phyloP scores from a whole-genome alignment of 2,797 vertebrate species.

The Karalla daura region DNA sequence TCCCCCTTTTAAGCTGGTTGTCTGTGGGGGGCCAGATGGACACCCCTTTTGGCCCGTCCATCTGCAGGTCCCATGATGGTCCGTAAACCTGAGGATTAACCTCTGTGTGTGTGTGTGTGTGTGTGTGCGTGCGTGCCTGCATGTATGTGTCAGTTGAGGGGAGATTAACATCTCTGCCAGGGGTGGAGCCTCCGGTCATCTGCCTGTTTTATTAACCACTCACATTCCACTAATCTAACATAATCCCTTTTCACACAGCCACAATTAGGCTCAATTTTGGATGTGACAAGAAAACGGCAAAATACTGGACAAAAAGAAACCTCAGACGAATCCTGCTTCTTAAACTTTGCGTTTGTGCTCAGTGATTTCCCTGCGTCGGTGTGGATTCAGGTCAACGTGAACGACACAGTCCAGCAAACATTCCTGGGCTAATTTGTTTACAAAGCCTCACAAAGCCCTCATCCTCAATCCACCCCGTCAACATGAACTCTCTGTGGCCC shows the following conservation, averaged over 20 bases:
- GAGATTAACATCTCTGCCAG: slow-evolving; percentile 70
- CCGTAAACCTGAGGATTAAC: slow-evolving; percentile 82
- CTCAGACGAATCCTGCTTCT: slow-evolving; percentile 2
- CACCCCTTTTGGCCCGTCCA: slow-evolving; percentile 75
- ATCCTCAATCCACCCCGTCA: slow-evolving; percentile 2
- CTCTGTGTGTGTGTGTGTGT: slow-evolving; percentile 49
- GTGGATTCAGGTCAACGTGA: slow-evolving; percentile 25
- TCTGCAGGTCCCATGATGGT: slow-evolving; percentile 81
- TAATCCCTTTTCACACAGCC: slow-evolving; percentile 79
- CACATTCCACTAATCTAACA: slow-evolving; percentile 82
- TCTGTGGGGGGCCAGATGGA: slow-evolving; percentile 82
- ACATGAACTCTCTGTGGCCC: slow-evolving; percentile 25
- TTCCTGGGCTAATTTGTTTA: slow-evolving; percentile 63
- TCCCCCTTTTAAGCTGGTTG: slow-evolving; percentile 58
- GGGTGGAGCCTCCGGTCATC: slow-evolving; percentile 72
- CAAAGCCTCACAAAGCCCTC: slow-evolving; percentile 40
- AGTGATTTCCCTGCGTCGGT: slow-evolving; percentile 4
- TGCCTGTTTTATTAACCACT: slow-evolving; percentile 84
- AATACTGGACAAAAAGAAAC: slow-evolving; percentile 11
- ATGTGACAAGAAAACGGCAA: slow-evolving; percentile 43
- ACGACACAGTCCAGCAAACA: slow-evolving; percentile 26
- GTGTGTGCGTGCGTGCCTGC: slow-evolving; percentile 29
- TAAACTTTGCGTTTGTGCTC: slow-evolving; percentile 4
- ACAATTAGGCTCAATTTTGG: slow-evolving; percentile 78
- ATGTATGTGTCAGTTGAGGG: slow-evolving; percentile 25